Percentiles rank a stretch among this genome's conserved stretches.
Evolutionary conservation across 2,113 vertebrate genomes (phyloP).

Genomic region (Ammodytes dubius): DNA sequence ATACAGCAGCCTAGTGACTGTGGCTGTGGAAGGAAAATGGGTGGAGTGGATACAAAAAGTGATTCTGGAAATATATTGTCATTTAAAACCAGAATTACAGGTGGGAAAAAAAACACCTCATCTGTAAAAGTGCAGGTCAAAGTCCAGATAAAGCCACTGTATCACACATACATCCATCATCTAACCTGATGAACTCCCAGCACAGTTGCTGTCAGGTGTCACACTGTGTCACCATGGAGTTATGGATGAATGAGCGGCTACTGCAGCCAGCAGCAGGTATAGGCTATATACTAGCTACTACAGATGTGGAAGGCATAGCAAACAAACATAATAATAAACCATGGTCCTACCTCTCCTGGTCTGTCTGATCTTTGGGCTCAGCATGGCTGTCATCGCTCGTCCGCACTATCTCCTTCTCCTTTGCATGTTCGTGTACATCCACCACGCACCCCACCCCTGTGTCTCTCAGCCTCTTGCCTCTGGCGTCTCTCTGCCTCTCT

Average conservation of each 20-base stretch:
- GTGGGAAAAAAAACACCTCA: background rate
- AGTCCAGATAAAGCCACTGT: background rate
- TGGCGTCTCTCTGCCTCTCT: conserved; percentile 17
- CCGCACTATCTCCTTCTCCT: conserved; percentile 52
- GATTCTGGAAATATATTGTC: background rate
- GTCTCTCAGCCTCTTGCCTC: conserved; percentile 9
- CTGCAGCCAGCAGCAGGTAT: background rate
- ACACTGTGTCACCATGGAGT: background rate
- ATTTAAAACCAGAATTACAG: background rate
- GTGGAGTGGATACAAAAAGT: conserved; percentile 17
- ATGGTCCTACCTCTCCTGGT: conserved; percentile 89
- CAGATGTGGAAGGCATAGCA: conserved; percentile 8
- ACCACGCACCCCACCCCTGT: conserved; percentile 60
- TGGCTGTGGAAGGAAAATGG: background rate
- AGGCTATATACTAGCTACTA: background rate
- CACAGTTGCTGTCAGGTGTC: background rate
- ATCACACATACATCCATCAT: background rate
- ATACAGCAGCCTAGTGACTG: background rate
- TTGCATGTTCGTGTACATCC: conserved; percentile 78
- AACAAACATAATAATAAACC: conserved; percentile 10
- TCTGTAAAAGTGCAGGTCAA: background rate
- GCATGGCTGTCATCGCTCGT: conserved; percentile 87
- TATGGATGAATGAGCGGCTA: background rate
- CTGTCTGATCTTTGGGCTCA: conserved; percentile 94
- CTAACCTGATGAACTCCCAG: background rate